A percentile compares a stretch with the other conserved stretches of the same genome.
phyloP scores from a whole-genome alignment of 1,140 invertebrate species.

The Brachionus rotundiformis region DNA sequence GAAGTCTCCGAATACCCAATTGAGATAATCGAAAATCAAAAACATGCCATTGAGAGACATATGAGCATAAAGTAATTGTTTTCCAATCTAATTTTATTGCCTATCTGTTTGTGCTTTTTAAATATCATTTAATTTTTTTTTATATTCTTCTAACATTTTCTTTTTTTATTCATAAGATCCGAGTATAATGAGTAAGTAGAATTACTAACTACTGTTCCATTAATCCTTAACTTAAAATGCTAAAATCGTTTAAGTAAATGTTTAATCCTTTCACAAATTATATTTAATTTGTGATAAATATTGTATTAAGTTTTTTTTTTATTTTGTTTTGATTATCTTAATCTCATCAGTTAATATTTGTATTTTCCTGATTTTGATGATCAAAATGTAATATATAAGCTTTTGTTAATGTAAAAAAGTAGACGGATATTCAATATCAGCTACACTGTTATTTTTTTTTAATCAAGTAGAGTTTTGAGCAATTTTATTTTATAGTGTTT shows the following conservation, averaged over 20 bases:
- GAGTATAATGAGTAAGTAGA: conserved; percentile 39
- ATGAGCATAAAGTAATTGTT: conserved; percentile 78
- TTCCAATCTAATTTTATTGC: neutral
- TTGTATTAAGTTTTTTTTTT: conserved; percentile 18
- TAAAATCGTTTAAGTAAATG: conserved; percentile 76
- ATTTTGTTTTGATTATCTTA: neutral
- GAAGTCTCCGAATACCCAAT: conserved; percentile 95
- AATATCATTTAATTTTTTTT: conserved; percentile 37
- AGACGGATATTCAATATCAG: too few species aligned
- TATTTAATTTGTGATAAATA: conserved; percentile 47
- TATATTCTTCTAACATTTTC: conserved; percentile 23
- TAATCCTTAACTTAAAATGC: conserved; percentile 8
- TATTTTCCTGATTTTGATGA: neutral
- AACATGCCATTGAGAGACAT: conserved; percentile 82
- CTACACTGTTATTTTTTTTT: too few species aligned
- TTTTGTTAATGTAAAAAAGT: too few species aligned
- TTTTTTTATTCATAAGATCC: conserved; percentile 26
- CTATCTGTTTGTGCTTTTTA: neutral
- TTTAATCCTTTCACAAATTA: conserved; percentile 16
- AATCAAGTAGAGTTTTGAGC: too few species aligned
- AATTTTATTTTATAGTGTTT: too few species aligned
- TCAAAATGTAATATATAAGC: neutral
- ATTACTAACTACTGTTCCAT: conserved; percentile 1
- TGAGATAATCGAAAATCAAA: conserved; percentile 89
- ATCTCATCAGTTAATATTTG: neutral